A percentile compares a stretch with the other conserved stretches of the same genome.
phyloP scores from a whole-genome alignment of 2,797 vertebrate species.

The Takifugu ocellatus region DNA sequence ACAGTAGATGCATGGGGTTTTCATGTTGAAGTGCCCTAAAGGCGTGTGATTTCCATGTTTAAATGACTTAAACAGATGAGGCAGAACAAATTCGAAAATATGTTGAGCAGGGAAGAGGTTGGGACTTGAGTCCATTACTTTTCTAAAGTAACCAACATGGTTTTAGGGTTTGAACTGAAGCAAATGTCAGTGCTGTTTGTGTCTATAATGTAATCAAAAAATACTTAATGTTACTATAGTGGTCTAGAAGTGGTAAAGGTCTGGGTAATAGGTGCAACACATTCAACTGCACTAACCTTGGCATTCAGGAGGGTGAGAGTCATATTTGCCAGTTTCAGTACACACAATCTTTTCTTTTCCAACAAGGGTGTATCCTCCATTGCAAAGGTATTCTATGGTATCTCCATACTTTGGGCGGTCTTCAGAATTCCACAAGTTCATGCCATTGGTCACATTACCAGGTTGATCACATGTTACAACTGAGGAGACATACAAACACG shows the following conservation, averaged over 20 bases:
- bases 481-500: conserved; percentile 31
- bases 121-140: too few relatives aligned
- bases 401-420: conserved; percentile 18
- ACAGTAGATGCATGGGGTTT: too few relatives aligned
- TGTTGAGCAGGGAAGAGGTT: too few relatives aligned
- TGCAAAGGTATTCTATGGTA: conserved; percentile 42
- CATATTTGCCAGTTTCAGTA: conserved; percentile 32
- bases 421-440: neutral
- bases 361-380: conserved; percentile 39
- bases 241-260: too few relatives aligned
- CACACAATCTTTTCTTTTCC: conserved; percentile 38
- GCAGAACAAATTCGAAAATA: too few relatives aligned
- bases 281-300: conserved; percentile 42
- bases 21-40: too few relatives aligned
- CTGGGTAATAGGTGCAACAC: too few relatives aligned
- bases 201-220: too few relatives aligned
- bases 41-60: too few relatives aligned
- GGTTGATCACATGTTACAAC: conserved; percentile 46
- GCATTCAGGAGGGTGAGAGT: conserved; percentile 53
- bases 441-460: conserved; percentile 28
- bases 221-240: too few relatives aligned
- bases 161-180: neutral
- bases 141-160: neutral
- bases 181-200: too few relatives aligned
- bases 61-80: too few relatives aligned